Conservation (phyloP, 2,113 vertebrate species). For the Meles meles region DNA sequence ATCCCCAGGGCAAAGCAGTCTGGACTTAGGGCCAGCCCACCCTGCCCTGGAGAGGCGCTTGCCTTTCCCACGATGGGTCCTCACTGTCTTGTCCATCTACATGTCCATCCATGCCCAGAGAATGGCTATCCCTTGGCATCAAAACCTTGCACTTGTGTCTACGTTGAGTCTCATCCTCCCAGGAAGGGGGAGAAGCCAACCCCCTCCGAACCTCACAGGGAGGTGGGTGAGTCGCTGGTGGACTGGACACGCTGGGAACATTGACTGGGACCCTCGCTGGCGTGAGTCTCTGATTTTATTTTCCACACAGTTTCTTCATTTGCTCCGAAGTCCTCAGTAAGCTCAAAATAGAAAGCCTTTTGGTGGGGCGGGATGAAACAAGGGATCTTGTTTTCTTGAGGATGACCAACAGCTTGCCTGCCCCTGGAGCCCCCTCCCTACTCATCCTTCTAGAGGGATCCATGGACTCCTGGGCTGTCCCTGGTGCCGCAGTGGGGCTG, state of each 20-base stretch:
- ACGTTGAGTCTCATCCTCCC: neutral
- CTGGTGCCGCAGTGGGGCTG: neutral
- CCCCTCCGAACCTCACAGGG: neutral
- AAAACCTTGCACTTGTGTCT: neutral
- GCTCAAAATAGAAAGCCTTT: neutral
- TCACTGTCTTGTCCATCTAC: too few species aligned
- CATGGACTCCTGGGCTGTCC: neutral
- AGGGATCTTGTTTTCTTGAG: neutral
- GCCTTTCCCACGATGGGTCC: neutral
- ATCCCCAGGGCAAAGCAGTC: neutral
- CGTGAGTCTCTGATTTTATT: neutral
- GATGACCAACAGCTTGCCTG: too few species aligned
- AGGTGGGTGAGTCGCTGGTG: neutral
- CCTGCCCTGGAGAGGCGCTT: too few species aligned
- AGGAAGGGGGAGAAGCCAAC: neutral
- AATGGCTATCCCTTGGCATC: neutral
- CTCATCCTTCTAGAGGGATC: neutral
- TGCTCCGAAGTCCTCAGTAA: neutral
- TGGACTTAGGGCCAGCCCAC: rapidly evolving
- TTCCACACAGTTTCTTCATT: neutral
- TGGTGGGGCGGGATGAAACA: neutral
- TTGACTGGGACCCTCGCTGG: too few species aligned
- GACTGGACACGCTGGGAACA: neutral
- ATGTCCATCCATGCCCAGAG: neutral
- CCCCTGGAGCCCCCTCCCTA: neutral